Evolutionary conservation across 2,888 invertebrate species (phyloP), one percentile per base, ranked within the genome.

Genomic region (Macrosiphum euphorbiae): DNA sequence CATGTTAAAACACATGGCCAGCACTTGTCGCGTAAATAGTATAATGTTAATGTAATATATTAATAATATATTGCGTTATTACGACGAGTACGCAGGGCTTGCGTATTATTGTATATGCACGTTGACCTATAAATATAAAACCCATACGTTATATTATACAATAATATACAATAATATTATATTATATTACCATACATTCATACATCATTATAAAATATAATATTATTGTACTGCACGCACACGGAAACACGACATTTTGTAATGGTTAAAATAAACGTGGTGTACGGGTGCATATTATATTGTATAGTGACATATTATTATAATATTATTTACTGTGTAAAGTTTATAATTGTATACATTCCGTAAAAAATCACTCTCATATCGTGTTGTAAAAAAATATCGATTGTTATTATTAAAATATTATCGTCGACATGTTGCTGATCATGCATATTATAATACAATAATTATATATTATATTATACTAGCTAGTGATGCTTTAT

Each of bases 1-100:
- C 90, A 86, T 94, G 90, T 94, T 50, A 86, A 90, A 94, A 94
- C 94, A 94, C 94, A 90, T 94, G 94, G 94, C 90, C 61, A 86
- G 86, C 94, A 94, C 94, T 94, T 94, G 94, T 90, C 86, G 55
- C 84, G 24, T 41, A 55, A 55, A 55, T 13, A 47, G 44, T 28
- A 35, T n/a, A 52, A 10, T 50, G 1, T 10, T 35, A 88, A 88
- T 88, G 20, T 44, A 55, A 13, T 16, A 52, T 61, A 55, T 52
- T 90, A 88, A 88, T 88, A 28, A 44, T 78, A 78, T 78, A 78
- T 35, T 78, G n/a, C n/a, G 78, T 78, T 35, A 78, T 78, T 78
- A 41, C 35, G 20, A 58, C 55, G 88, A 58, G 50, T 67, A 20
- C 78, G 8, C 20, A 35, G 89, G 1, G 44, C 16, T 28, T 3